phyloP scores from a whole-genome alignment of 2,797 vertebrate genomes.

The Micropoecilia bifurca region DNA sequence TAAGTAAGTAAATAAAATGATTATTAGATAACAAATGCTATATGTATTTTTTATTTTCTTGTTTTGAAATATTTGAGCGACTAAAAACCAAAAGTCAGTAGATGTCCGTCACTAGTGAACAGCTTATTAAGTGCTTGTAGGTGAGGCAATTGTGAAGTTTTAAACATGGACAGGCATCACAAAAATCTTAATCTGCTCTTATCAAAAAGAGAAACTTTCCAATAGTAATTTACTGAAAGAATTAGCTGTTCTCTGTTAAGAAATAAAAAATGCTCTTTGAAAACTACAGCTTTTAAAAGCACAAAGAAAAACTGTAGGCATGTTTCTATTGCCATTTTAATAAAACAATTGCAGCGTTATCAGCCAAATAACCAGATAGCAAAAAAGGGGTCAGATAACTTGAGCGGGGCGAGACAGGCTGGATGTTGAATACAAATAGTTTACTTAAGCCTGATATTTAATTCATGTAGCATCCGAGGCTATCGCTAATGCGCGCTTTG shows the following conservation, averaged over 20 bases:
- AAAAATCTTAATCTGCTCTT: background rate
- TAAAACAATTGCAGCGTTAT: background rate
- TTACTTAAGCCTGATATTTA: constrained; percentile 16
- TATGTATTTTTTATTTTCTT: background rate
- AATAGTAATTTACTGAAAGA: background rate
- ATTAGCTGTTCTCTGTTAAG: background rate
- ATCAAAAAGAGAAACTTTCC: background rate
- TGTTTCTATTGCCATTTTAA: background rate
- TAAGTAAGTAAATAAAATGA: background rate
- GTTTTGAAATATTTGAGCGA: background rate
- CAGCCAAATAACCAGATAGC: background rate
- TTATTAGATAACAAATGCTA: background rate
- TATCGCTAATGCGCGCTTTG: background rate
- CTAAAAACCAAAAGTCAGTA: background rate
- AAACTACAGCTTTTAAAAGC: background rate
- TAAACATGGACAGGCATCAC: background rate
- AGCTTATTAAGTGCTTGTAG: background rate
- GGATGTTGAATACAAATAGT: constrained; percentile 17
- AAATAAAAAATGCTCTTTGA: background rate
- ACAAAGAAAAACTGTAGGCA: background rate
- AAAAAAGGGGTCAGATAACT: constrained; percentile 11
- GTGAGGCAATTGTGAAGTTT: background rate
- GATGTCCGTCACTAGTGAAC: background rate
- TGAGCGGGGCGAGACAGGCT: background rate
- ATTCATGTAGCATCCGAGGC: constrained; percentile 16